A percentile compares a stretch with the other conserved stretches of the same genome.
These are phyloP conservation scores for Automeris io DNA, from an alignment of 2,888 invertebrate genomes.

Conservation along the genomic window DNA sequence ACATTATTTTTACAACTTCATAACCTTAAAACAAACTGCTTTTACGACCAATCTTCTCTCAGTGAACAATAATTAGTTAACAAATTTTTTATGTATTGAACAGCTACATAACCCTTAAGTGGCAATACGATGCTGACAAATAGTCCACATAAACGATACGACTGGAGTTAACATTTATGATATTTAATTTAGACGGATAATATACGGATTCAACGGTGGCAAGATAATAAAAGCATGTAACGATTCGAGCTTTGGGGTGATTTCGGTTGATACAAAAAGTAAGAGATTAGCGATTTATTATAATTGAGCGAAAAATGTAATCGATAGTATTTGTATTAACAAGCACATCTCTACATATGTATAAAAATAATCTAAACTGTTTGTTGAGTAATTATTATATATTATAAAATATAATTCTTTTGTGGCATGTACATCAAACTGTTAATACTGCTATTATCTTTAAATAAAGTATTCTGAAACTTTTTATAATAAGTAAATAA, in stretches of 20 bases:
- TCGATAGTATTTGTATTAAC: no score
- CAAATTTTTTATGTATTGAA: slow-evolving; percentile 15
- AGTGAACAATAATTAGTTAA: slow-evolving; percentile 7
- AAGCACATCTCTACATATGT: no score
- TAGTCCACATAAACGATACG: slow-evolving; percentile 55
- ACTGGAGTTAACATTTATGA: slow-evolving; percentile 63
- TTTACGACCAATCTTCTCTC: slow-evolving; percentile 1
- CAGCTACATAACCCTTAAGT: slow-evolving; percentile 23
- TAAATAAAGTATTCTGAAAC: no score
- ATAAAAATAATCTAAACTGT: no score
- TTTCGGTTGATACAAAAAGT: slow-evolving; percentile 17
- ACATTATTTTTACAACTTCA: slow-evolving; percentile 6
- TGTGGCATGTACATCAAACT: no score
- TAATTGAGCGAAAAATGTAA: not conserved
- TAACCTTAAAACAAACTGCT: slow-evolving; percentile 5
- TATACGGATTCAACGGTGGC: slow-evolving; percentile 49
- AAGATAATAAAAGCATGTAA: slow-evolving; percentile 52
- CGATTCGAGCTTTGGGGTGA: slow-evolving; percentile 50
- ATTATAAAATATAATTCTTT: no score
- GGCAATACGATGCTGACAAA: slow-evolving; percentile 40
- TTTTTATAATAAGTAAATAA: no score
- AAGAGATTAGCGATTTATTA: slow-evolving; percentile 17
- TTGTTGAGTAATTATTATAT: no score
- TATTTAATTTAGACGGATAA: slow-evolving; percentile 64
- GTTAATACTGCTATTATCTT: no score